Conservation (phyloP, 1,140 invertebrate genomes). For the Caligus rogercresseyi region DNA sequence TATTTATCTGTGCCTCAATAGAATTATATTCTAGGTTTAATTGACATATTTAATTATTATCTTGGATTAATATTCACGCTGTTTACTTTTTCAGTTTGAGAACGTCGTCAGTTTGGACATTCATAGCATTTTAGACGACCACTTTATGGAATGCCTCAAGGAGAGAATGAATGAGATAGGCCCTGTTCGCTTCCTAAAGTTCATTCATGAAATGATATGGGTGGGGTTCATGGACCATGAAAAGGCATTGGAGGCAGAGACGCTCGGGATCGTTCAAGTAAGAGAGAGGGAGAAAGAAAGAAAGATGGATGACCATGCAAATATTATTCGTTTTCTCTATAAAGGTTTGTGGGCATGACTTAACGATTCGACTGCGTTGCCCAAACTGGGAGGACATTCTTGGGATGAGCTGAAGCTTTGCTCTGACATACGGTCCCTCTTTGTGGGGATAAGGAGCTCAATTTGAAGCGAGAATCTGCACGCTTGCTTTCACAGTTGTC, state of each 20-base stretch:
- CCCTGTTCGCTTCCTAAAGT: slow-evolving; percentile 9
- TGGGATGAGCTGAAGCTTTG: slow-evolving; percentile 62
- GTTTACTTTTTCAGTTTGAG: slow-evolving; percentile 20
- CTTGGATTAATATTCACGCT: slow-evolving; percentile 20
- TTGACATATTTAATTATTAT: no score
- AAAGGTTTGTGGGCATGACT: slow-evolving; percentile 44
- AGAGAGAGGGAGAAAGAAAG: neutral
- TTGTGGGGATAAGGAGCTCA: slow-evolving; percentile 7
- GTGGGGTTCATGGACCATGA: slow-evolving; percentile 7
- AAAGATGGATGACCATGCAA: neutral
- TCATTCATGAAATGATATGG: slow-evolving; percentile 19
- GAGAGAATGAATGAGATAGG: slow-evolving; percentile 6
- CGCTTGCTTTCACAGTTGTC: slow-evolving; percentile 11
- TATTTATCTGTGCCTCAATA: no score
- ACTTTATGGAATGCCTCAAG: slow-evolving; percentile 11
- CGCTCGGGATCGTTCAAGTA: slow-evolving; percentile 17
- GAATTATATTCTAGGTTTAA: no score
- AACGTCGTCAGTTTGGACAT: slow-evolving; percentile 5
- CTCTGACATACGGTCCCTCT: slow-evolving; percentile 57
- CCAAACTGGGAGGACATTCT: slow-evolving; percentile 60
- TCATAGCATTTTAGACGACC: slow-evolving; percentile 11
- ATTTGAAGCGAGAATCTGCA: neutral
- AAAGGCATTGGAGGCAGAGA: slow-evolving; percentile 11
- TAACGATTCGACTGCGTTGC: slow-evolving; percentile 59
- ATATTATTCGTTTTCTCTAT: slow-evolving; percentile 23